phyloP scores from a whole-genome alignment of 2,888 invertebrate species.

The Barypeithes pellucidus region DNA sequence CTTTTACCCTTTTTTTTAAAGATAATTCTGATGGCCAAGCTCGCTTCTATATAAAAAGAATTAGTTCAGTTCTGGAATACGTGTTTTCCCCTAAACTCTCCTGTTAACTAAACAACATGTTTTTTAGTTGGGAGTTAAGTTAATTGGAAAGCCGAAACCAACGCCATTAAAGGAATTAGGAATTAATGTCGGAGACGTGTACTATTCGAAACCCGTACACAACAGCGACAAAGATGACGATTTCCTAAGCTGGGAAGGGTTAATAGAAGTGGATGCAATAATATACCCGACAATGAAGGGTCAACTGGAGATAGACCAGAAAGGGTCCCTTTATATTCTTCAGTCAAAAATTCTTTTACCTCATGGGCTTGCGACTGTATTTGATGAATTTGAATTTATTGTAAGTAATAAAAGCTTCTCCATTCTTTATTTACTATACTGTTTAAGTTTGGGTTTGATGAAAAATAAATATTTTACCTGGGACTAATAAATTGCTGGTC shows the following conservation, averaged over 20 bases:
- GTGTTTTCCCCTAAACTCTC: not conserved
- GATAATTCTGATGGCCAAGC: too few species aligned
- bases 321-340: slow-evolving; percentile 74
- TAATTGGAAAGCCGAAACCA: slow-evolving; percentile 67
- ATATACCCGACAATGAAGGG: slow-evolving; percentile 75
- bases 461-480: too few species aligned
- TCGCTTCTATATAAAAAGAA: not conserved
- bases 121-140: slow-evolving; percentile 69
- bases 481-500: too few species aligned
- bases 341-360: slow-evolving; percentile 73
- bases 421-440: not conserved
- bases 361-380: slow-evolving; percentile 73
- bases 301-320: slow-evolving; percentile 74
- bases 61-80: not conserved
- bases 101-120: slow-evolving; percentile 15
- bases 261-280: slow-evolving; percentile 74
- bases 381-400: slow-evolving; percentile 74
- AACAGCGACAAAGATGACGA: slow-evolving; percentile 68
- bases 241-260: slow-evolving; percentile 73
- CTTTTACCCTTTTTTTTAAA: too few species aligned
- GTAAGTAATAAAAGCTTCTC: slow-evolving; percentile 66
- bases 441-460: too few species aligned
- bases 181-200: slow-evolving; percentile 66
- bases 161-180: slow-evolving; percentile 67
- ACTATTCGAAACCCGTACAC: slow-evolving; percentile 62